These are phyloP conservation scores for Chrosomus eos DNA, from an alignment of 2,797 vertebrate species.

Conservation along the genomic window DNA sequence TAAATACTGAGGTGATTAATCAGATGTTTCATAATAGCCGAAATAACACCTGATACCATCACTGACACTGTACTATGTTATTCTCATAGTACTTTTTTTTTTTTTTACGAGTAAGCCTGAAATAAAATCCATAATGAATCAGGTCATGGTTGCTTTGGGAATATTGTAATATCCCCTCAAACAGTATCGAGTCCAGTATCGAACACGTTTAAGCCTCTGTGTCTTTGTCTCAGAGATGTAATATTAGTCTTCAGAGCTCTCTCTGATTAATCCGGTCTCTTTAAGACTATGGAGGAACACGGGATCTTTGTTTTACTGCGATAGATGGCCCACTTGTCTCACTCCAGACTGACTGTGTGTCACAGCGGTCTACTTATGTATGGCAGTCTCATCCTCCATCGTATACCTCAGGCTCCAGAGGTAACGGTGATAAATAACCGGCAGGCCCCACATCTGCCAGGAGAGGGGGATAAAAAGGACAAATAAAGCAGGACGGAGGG, in stretches of 20 bases:
- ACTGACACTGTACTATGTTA: neutral
- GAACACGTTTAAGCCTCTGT: neutral
- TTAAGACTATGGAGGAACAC: neutral
- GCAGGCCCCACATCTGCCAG: conserved; percentile 69
- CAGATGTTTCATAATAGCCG: neutral
- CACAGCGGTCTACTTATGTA: conserved; percentile 51
- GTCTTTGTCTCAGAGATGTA: neutral
- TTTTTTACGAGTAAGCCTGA: neutral
- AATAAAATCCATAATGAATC: neutral
- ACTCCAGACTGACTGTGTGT: conserved; percentile 28
- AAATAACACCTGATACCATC: neutral
- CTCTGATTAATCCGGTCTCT: neutral
- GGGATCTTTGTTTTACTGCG: neutral
- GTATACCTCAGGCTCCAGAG: conserved; percentile 68
- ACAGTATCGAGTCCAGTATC: neutral
- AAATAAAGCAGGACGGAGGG: conserved; percentile 69
- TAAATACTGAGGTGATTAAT: neutral
- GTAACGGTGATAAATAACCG: conserved; percentile 77
- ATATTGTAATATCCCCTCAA: neutral
- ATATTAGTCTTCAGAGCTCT: neutral
- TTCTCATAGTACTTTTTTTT: neutral
- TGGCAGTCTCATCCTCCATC: conserved; percentile 66
- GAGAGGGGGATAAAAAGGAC: conserved; percentile 66
- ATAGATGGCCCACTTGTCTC: conserved; percentile 17
- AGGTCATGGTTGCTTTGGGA: neutral